Base-by-base conservation (phyloP, 2,113 vertebrate species). In the Lates calcarifer region DNA sequence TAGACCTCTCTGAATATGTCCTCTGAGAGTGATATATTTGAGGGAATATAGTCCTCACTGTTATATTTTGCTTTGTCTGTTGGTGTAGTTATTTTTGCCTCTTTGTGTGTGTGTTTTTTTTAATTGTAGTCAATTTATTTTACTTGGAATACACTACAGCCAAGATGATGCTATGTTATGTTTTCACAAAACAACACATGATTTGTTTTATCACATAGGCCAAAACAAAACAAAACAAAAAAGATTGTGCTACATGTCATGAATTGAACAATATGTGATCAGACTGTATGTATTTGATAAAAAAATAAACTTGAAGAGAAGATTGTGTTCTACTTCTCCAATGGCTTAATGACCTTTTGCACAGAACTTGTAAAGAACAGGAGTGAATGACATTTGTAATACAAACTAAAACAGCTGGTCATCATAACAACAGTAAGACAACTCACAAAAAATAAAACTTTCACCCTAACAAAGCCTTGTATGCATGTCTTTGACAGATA, bases 271-370 rank as follows among this genome's bases (percentile, higher is more conserved):
- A 26, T 31, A 39, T 83, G 51, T 77, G 5, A 60, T 60, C 11
- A 33, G 6, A 41, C 4, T 71, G 53, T 81, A 28, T 49, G 20
- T 39, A 60, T 37, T 20, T 53, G 2, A 66, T 74, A 20, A 74
- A 68, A n/a, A 81, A 91, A 91, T 85, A 85, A 87, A 89, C 10
- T 28, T 31, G 15, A 47, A 37, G 20, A 73, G 7, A 65, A 65
- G 0, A 56, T 31, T 81, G 14, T 29, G 33, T 51, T 63, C 49
- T 63, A 28, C 53, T 60, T 35, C 5, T 74, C 33, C 18, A 24
- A 24, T 28, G 12, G 3, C 39, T 12, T 10, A 15, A 17, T 39
- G 35, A 28, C 3, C 24, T 56, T 55, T 55, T 56, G 51, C 51
- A 41, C 33, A 37, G 18, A 33, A 15, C 17, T 13, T 60, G 26